Conservation (phyloP, 1,140 invertebrate species). For the Galleria mellonella region DNA sequence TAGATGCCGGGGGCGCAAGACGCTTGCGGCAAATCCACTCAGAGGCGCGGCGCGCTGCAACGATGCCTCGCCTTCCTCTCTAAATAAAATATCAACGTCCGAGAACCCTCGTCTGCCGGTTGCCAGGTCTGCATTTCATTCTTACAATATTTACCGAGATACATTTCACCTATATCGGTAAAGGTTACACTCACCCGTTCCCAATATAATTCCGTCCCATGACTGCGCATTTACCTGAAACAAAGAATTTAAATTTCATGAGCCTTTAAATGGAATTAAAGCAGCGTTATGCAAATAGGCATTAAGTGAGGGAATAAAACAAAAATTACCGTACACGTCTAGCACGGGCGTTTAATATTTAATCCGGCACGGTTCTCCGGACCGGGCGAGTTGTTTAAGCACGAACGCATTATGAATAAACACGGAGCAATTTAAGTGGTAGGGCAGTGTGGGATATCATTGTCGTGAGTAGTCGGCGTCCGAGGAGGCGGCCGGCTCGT, state of each 20-base stretch:
- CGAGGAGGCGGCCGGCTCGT: not conserved
- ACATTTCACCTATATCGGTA: slow-evolving; percentile 1
- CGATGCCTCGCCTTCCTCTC: not conserved
- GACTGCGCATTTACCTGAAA: slow-evolving; percentile 6
- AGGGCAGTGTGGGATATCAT: not conserved
- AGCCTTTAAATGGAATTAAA: not conserved
- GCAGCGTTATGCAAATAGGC: not conserved
- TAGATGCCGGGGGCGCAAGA: not conserved
- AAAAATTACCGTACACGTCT: not conserved
- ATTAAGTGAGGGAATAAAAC: not conserved
- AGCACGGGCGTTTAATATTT: not conserved
- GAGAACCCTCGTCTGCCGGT: not conserved
- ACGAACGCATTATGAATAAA: not conserved
- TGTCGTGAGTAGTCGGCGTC: too few species aligned
- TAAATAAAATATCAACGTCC: slow-evolving; percentile 23
- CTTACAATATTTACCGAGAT: slow-evolving; percentile 16
- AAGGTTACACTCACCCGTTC: not conserved
- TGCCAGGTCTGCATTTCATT: slow-evolving; percentile 13
- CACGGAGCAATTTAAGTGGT: not conserved
- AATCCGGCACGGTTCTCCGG: not conserved
- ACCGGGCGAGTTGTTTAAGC: not conserved
- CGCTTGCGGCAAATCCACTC: slow-evolving; percentile 9
- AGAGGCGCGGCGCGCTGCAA: not conserved
- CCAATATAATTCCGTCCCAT: not conserved
- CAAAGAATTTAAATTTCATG: slow-evolving; percentile 3